Evolutionary conservation across 1,140 invertebrate genomes (phyloP).

Genomic region (Steinernema feltiae): DNA sequence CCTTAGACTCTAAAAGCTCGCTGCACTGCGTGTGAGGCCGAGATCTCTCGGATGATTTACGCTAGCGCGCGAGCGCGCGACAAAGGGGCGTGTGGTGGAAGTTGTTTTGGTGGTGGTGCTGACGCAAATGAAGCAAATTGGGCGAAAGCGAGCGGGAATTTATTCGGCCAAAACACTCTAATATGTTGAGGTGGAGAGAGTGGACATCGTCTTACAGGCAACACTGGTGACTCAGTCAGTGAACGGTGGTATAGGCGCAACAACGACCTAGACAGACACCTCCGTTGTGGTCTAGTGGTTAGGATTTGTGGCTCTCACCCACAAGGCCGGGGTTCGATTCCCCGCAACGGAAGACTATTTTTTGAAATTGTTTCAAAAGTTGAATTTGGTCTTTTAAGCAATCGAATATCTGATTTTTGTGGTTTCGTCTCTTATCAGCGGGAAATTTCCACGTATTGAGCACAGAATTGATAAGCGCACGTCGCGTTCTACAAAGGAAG

Average conservation of each 20-base stretch:
- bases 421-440: too few relatives aligned
- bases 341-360: slow-evolving; percentile 68
- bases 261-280: too few relatives aligned
- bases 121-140: background rate
- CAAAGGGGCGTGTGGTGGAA: background rate
- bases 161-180: background rate
- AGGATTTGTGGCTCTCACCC: slow-evolving; percentile 78
- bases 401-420: too few relatives aligned
- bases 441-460: too few relatives aligned
- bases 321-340: slow-evolving; percentile 77
- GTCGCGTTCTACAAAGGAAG: too few relatives aligned
- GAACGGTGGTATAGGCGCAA: too few relatives aligned
- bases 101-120: background rate
- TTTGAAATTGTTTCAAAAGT: too few relatives aligned
- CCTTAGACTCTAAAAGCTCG: background rate
- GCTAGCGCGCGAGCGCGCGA: background rate
- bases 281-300: slow-evolving; percentile 68
- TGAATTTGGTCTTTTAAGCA: too few relatives aligned
- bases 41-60: slow-evolving; percentile 9
- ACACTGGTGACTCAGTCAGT: too few relatives aligned
- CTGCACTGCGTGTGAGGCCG: background rate
- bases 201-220: too few relatives aligned
- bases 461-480: too few relatives aligned
- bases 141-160: background rate
- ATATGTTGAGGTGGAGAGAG: background rate